Evolutionary conservation across 2,888 invertebrate species (phyloP).

Genomic region (Meiosimyza platycephala): DNA sequence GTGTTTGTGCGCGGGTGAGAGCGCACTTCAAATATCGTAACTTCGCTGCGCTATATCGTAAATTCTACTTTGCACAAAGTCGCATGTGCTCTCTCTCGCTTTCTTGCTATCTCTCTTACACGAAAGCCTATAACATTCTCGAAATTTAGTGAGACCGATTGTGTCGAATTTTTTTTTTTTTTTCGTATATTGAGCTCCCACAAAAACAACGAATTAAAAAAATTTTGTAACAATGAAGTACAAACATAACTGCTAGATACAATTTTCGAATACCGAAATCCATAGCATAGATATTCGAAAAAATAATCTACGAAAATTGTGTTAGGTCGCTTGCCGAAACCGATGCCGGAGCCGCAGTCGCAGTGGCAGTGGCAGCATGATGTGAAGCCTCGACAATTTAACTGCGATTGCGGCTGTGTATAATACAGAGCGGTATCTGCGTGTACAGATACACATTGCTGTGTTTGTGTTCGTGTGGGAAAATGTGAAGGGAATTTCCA

Average conservation of each 20-base stretch:
- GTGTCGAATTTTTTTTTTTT: too few relatives aligned
- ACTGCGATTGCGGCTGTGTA: conserved; percentile 35
- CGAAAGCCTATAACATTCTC: too few relatives aligned
- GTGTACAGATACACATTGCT: conserved; percentile 25
- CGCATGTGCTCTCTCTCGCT: not conserved
- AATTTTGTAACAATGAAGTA: not conserved
- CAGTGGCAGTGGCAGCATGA: conserved; percentile 1
- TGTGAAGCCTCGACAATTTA: conserved; percentile 27
- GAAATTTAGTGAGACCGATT: too few relatives aligned
- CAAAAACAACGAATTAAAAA: too few relatives aligned
- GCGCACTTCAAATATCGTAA: too few relatives aligned
- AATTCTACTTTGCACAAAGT: too few relatives aligned
- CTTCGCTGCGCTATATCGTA: too few relatives aligned
- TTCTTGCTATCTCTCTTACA: not conserved
- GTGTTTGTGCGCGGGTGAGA: not conserved
- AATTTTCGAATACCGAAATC: not conserved
- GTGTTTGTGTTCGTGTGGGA: conserved; percentile 50
- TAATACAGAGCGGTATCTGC: not conserved
- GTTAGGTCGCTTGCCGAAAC: conserved; percentile 1
- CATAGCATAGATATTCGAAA: not conserved
- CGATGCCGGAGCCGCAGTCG: not conserved
- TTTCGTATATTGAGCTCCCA: too few relatives aligned
- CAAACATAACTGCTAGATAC: conserved; percentile 2
- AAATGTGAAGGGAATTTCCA: conserved; percentile 62
- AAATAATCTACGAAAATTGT: conserved; percentile 14